These are phyloP conservation scores for Phocides pigmalion DNA, from an alignment of 1,140 invertebrate genomes.

Conservation along the genomic window DNA sequence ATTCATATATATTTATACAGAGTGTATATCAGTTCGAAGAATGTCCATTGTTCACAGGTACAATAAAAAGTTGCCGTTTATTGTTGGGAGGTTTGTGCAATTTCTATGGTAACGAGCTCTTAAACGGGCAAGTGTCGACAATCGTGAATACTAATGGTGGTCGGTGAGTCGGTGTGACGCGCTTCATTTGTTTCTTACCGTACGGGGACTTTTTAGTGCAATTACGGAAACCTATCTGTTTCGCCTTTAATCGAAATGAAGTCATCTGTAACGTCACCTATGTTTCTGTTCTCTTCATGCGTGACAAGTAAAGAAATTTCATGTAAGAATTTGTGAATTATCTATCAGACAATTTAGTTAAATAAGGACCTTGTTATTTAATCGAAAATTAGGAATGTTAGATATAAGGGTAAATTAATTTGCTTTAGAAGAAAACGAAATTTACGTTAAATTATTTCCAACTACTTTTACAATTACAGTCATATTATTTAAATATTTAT, in stretches of 20 bases:
- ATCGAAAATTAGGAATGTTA: no score
- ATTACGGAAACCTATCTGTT: background rate
- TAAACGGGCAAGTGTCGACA: conserved; percentile 27
- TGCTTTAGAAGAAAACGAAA: no score
- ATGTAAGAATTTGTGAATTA: no score
- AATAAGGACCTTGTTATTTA: no score
- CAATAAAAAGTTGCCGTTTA: conserved; percentile 25
- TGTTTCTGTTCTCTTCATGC: background rate
- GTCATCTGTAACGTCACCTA: background rate
- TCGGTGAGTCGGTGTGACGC: conserved; percentile 15
- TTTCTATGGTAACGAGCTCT: conserved; percentile 29
- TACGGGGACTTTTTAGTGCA: background rate
- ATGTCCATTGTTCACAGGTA: conserved; percentile 19
- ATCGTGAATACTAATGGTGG: conserved; percentile 27
- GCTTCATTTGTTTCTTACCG: conserved; percentile 8
- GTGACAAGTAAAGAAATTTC: no score
- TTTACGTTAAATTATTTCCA: no score
- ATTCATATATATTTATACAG: background rate
- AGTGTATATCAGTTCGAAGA: background rate
- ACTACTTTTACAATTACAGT: no score
- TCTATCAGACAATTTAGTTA: no score
- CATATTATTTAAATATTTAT: no score
- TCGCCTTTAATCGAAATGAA: background rate
- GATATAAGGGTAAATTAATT: no score
- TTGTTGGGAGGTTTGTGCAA: conserved; percentile 21